Conservation (phyloP, 2,797 vertebrate genomes). For the Antennarius maculatus region DNA sequence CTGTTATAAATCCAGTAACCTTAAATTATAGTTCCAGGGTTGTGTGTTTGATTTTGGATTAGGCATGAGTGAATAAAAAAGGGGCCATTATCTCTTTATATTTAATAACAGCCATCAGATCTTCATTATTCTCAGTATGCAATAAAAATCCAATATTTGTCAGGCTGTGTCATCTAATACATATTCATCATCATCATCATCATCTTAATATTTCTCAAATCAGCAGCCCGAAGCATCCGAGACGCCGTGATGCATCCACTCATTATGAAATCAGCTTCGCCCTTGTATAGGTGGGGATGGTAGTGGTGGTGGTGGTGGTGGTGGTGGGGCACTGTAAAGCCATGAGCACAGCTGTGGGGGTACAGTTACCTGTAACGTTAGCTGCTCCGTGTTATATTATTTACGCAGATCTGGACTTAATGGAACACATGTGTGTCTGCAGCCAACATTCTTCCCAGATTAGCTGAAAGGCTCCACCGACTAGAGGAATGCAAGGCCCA, state of each 20-base stretch:
- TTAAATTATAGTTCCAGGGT: no score
- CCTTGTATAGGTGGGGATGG: slow-evolving; percentile 59
- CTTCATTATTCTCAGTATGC: slow-evolving; percentile 20
- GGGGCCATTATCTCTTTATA: no score
- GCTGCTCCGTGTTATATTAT: slow-evolving; percentile 79
- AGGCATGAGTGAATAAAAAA: no score
- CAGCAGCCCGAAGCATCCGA: slow-evolving; percentile 23
- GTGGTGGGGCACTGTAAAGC: slow-evolving; percentile 62
- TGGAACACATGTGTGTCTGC: slow-evolving; percentile 80
- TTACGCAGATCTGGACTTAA: slow-evolving; percentile 78
- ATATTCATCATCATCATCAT: slow-evolving; percentile 19
- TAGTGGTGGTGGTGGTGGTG: slow-evolving; percentile 14
- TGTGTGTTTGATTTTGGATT: no score
- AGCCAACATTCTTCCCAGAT: slow-evolving; percentile 79
- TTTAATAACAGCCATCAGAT: not conserved
- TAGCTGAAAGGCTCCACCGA: slow-evolving; percentile 70
- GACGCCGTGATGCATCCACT: slow-evolving; percentile 36
- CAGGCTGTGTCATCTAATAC: slow-evolving; percentile 8
- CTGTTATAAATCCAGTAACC: no score
- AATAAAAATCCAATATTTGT: slow-evolving; percentile 20
- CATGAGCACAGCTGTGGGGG: slow-evolving; percentile 73
- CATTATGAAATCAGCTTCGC: slow-evolving; percentile 57
- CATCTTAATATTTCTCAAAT: slow-evolving; percentile 20
- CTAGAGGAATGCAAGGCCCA: slow-evolving; percentile 73
- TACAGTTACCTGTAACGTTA: slow-evolving; percentile 80